Evolutionary conservation across 2,113 vertebrate species (phyloP), one percentile per base, ranked within the genome.

Genomic region (Rana temporaria): DNA sequence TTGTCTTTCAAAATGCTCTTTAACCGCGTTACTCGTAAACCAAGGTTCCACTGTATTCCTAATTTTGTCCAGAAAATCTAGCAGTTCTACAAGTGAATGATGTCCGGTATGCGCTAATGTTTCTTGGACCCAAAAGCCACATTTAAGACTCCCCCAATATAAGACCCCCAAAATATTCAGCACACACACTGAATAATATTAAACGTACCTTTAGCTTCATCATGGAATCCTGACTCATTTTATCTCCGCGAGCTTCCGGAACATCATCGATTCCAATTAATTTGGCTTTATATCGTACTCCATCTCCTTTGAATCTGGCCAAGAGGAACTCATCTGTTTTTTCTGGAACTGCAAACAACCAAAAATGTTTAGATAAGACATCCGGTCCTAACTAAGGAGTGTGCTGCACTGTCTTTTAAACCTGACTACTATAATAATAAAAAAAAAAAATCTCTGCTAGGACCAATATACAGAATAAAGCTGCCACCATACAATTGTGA

Each of bases 141-240:
- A 26, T 24, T 2, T 63, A 19, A 24, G 4, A 64, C 12, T 11
- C 32, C 12, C 15, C 65, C 17, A 4, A 4, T 14, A 18, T 4
- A 15, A 38, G 34, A 30, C 26, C 26, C 26, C 26, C 34, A 38
- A 8, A 8, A 5, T 4, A 38, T 2, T 17, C 20, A 4, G 22
- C 20, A 20, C 11, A 63, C 0, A 63, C 20, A 24, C 16, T 4
- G 1, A 30, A 17, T 18, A 6, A 55, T 38, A 12, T 22, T 4
- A 18, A 30, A 9, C 68, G 89, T 91, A 98, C 98, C 96, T 99
- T 99, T 0, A 99, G 92, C 79, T 99, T 99, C 98, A 99, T 99
- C 98, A 99, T 99, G 66, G 98, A 98, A 89, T 99, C 97, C 84
- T 99, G 98, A 88, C 96, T 96, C 97, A 99, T 99, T 91, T 98